A percentile compares a stretch with the other conserved stretches of the same genome.
Conservation (phyloP, 2,888 invertebrate genomes). For the Eubasilissa splendida region DNA sequence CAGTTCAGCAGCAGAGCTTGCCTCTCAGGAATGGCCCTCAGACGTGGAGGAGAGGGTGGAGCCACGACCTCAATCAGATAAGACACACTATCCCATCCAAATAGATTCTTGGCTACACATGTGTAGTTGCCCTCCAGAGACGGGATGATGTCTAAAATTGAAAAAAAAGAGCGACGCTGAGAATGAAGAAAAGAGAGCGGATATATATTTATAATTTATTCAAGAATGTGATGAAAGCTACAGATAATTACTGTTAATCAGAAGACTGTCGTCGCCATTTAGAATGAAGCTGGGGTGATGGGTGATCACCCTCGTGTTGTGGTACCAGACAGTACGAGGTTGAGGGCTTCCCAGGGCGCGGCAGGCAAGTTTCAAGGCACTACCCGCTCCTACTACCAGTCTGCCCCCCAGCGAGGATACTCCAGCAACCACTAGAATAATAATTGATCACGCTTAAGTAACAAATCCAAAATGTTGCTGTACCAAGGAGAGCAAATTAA, state of each 20-base stretch:
- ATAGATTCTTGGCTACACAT: constrained; percentile 85
- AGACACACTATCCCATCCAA: constrained; percentile 87
- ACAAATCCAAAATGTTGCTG: too few species aligned
- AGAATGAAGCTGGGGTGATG: constrained; percentile 70
- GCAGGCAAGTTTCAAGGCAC: constrained; percentile 67
- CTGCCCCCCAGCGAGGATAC: constrained; percentile 76
- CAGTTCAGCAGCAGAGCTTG: constrained; percentile 77
- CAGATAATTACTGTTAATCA: constrained; percentile 68
- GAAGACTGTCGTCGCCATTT: constrained; percentile 68
- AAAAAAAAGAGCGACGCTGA: background rate
- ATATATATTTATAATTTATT: too few species aligned
- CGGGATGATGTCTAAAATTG: constrained; percentile 77
- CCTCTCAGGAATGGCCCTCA: constrained; percentile 73
- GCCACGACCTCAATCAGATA: constrained; percentile 85
- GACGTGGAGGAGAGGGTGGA: constrained; percentile 79
- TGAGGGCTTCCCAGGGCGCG: constrained; percentile 70
- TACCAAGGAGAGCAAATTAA: too few species aligned
- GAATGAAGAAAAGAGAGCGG: too few species aligned
- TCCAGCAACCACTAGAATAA: constrained; percentile 74
- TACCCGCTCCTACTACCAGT: constrained; percentile 68
- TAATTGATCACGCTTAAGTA: too few species aligned
- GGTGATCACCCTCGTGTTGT: constrained; percentile 71
- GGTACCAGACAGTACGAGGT: constrained; percentile 71
- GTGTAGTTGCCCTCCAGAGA: constrained; percentile 86
- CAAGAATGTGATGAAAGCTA: background rate